phyloP scores from a whole-genome alignment of 2,113 vertebrate species.

The Thalassarche chlororhynchos region DNA sequence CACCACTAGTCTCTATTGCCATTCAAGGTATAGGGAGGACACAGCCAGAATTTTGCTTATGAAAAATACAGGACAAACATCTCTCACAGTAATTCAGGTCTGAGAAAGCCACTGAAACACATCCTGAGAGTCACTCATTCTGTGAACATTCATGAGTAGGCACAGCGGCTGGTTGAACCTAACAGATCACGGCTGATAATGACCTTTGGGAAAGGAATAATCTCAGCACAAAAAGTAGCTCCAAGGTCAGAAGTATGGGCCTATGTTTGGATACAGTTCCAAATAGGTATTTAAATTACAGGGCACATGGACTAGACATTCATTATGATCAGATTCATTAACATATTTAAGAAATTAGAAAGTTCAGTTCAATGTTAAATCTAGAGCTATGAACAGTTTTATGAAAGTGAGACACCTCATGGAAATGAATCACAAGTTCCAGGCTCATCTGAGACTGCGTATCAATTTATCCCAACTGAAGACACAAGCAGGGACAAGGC shows the following conservation, averaged over 20 bases:
- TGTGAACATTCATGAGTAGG: accelerated
- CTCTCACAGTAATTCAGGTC: background rate
- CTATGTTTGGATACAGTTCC: background rate
- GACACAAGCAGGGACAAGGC: background rate
- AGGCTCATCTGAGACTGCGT: background rate
- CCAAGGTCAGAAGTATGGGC: background rate
- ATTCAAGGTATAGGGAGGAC: background rate
- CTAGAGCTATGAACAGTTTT: background rate
- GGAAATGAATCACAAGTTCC: background rate
- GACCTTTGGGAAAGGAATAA: background rate
- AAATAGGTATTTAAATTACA: background rate
- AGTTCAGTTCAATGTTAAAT: conserved; percentile 9
- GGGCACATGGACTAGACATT: background rate
- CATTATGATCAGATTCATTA: conserved; percentile 9
- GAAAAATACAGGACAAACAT: background rate
- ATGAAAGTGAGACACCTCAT: background rate
- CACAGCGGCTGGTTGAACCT: background rate
- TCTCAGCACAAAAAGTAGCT: background rate
- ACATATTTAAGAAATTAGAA: background rate
- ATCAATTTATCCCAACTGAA: background rate
- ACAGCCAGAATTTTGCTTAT: background rate
- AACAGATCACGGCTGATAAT: accelerated
- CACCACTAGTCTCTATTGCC: background rate
- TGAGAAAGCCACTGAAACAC: background rate
- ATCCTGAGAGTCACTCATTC: background rate